These are phyloP conservation scores for Ptiloglossa arizonensis DNA, from an alignment of 1,140 invertebrate genomes.

Conservation along the genomic window DNA sequence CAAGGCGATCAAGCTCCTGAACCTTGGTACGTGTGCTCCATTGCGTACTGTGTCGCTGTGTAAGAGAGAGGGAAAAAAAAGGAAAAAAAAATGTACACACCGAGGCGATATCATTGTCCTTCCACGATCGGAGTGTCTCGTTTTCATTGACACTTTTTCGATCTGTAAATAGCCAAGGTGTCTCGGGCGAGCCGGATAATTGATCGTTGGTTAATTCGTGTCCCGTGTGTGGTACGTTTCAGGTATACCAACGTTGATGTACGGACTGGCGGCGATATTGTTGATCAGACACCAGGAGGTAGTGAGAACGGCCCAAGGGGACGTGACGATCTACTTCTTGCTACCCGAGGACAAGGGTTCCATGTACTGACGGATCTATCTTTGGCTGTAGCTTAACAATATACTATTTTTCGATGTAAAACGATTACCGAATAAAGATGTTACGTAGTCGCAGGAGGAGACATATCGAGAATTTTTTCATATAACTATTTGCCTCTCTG, in stretches of 20 bases:
- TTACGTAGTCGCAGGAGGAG: no score
- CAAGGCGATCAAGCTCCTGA: constrained; percentile 92
- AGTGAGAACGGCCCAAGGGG: constrained; percentile 87
- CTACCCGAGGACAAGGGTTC: constrained; percentile 93
- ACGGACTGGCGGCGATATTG: constrained; percentile 92
- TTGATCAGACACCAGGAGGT: constrained; percentile 91
- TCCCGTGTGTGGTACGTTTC: constrained; percentile 49
- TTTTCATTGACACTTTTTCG: constrained; percentile 46
- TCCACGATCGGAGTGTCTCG: constrained; percentile 22
- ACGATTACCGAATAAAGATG: background rate
- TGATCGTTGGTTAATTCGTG: constrained; percentile 35
- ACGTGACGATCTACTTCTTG: constrained; percentile 92
- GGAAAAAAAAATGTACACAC: background rate
- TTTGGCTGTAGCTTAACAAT: no score
- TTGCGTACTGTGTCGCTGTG: no score
- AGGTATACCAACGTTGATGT: constrained; percentile 95
- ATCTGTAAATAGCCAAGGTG: constrained; percentile 40
- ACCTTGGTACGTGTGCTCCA: constrained; percentile 88
- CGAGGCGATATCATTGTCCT: constrained; percentile 32
- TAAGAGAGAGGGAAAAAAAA: no score
- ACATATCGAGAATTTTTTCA: no score
- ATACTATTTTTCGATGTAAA: background rate
- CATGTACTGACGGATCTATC: constrained; percentile 80
- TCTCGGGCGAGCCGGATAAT: constrained; percentile 36
- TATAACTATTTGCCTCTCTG: no score